A percentile compares a stretch with the other conserved stretches of the same genome.
phyloP scores from a whole-genome alignment of 37 sponge, comb jelly and placozoan genomes.

The Oopsacas minuta region DNA sequence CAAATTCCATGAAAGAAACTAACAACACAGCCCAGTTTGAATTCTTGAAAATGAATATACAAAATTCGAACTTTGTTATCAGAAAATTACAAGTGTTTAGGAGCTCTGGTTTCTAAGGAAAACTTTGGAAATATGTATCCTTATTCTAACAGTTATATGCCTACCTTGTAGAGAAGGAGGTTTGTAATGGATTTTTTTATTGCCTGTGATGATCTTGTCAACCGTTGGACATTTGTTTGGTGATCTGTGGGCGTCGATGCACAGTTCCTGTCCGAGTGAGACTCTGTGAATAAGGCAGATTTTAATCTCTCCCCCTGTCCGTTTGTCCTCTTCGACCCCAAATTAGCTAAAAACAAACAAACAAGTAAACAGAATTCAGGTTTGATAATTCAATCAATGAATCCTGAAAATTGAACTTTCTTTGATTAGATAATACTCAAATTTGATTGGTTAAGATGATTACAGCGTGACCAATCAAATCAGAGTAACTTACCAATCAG shows the following conservation, averaged over 20 bases:
- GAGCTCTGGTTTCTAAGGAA: too few species aligned
- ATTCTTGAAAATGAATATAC: constrained; percentile 15
- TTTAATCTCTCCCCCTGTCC: not conserved
- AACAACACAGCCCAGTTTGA: not conserved
- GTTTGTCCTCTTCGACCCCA: not conserved
- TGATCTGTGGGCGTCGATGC: not conserved
- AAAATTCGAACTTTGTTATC: too few species aligned
- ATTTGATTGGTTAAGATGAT: too few species aligned
- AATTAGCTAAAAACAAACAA: too few species aligned
- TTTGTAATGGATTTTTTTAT: not conserved
- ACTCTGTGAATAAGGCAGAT: not conserved
- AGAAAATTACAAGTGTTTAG: too few species aligned
- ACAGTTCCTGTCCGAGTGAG: not conserved
- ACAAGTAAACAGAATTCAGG: too few species aligned
- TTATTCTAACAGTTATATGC: too few species aligned
- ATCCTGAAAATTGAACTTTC: too few species aligned
- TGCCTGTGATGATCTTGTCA: not conserved
- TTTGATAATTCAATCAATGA: too few species aligned
- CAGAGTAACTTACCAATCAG: too few species aligned
- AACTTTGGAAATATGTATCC: too few species aligned
- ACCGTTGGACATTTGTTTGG: not conserved
- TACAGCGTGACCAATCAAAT: not conserved
- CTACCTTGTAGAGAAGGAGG: not conserved
- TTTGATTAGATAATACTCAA: too few species aligned
- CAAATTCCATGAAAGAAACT: not conserved